phyloP scores from a whole-genome alignment of 2,113 vertebrate species.

The Petroica traversi region DNA sequence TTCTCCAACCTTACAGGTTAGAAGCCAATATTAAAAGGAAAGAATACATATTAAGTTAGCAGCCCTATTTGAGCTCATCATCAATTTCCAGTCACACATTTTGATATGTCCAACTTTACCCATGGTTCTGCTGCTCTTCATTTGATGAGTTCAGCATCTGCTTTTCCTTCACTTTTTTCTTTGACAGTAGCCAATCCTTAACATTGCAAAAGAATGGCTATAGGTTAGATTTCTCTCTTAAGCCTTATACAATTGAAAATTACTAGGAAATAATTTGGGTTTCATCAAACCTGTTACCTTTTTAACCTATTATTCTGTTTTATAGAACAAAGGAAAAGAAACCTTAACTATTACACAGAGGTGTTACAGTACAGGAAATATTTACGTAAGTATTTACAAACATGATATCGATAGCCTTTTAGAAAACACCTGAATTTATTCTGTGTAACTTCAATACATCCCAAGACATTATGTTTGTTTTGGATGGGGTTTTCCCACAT shows the following conservation, averaged over 20 bases:
- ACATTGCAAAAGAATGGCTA: background rate
- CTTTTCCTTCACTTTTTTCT: background rate
- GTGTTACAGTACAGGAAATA: background rate
- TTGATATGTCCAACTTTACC: background rate
- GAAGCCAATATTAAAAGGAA: conserved; percentile 38
- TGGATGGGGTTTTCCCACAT: background rate
- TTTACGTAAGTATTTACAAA: background rate
- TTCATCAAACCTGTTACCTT: background rate
- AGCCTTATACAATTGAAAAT: background rate
- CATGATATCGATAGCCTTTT: background rate
- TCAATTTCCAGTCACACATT: conserved; percentile 18
- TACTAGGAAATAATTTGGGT: background rate
- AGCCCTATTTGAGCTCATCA: background rate
- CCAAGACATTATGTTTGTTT: background rate
- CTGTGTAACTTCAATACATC: background rate
- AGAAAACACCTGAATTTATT: background rate
- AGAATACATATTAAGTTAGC: conserved; percentile 4
- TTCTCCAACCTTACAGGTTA: conserved; percentile 35
- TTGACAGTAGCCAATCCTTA: background rate
- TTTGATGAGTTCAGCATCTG: background rate
- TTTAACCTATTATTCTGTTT: background rate
- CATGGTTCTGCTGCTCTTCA: background rate
- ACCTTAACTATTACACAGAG: no score
- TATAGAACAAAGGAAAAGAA: background rate
- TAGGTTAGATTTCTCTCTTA: background rate